Evolutionary conservation across 1,140 invertebrate species (phyloP), one percentile per base, ranked within the genome.

Genomic region (Orchesella cincta): DNA sequence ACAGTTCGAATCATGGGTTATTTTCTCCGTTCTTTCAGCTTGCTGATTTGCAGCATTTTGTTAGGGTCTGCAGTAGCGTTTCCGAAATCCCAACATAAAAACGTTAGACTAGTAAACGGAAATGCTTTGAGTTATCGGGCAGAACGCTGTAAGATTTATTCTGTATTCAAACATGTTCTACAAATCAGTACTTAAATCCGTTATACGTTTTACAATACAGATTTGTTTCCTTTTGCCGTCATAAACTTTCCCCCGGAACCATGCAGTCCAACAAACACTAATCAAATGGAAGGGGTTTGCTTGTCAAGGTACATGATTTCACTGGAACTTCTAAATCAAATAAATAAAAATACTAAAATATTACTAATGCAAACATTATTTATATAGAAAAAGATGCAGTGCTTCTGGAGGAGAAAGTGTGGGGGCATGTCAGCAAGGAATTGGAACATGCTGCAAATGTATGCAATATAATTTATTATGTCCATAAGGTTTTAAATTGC

Each of bases 401-500:
- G 8, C 62, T 2, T 67, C 62, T 8, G 62, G 62, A 2, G 62
- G 62, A 3, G 62, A 67, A 67, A n/a, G 26, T 2, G 31, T 33
- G 12, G 62, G 62, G 2, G 8, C 62, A 3, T 67, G 62, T 29
- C 62, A 67, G 23, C 62, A 67, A 67, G 62, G 62, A 31, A 12
- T 67, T 8, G 62, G 62, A 31, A 67, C 62, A 67, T 67, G 62
- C n/a, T 67, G 62, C n/a, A 67, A 67, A 67, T 67, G 62, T 67
- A 67, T 31, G 62, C 33, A 5, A 46, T 46, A 18, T 8, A 18
- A n/a, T n/a, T n/a, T n/a, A n/a, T n/a, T n/a, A 46, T 46, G 8
- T 46, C 39, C 8, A 46, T 12, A 46, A 20, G 8, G 39, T 46
- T 20, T 20, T 12, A 46, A 46, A 20, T 46, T 46, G 20, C 20